These are phyloP conservation scores for Maconellicoccus hirsutus DNA, from an alignment of 1,140 invertebrate genomes.

Conservation along the genomic window DNA sequence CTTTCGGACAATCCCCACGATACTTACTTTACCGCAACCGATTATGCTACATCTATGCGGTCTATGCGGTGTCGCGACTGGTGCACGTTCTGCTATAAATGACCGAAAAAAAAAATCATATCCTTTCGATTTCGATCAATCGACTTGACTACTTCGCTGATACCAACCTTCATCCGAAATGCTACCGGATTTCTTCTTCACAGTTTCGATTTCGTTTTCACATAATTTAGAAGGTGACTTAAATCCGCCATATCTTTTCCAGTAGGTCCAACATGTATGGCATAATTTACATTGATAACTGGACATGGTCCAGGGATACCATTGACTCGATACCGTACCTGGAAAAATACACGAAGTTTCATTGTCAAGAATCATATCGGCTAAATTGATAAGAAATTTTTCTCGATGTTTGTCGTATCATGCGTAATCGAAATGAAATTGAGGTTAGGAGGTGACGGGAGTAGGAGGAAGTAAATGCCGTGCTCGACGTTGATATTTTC, in stretches of 20 bases:
- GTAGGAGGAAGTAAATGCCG: too few relatives aligned
- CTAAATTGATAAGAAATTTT: too few relatives aligned
- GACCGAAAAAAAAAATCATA: not conserved
- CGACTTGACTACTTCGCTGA: not conserved
- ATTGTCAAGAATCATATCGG: too few relatives aligned
- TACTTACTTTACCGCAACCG: constrained; percentile 64
- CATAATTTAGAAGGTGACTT: constrained; percentile 41
- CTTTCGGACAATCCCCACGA: too few relatives aligned
- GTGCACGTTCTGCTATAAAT: constrained; percentile 32
- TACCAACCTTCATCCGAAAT: constrained; percentile 33
- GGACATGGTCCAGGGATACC: constrained; percentile 91
- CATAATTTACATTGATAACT: constrained; percentile 84
- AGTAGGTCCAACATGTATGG: constrained; percentile 88
- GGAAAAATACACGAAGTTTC: not conserved
- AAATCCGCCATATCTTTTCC: constrained; percentile 96
- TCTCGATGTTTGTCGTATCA: too few relatives aligned
- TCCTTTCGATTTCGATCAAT: not conserved
- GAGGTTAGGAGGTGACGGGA: too few relatives aligned
- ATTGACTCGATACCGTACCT: constrained; percentile 59
- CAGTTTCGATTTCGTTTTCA: constrained; percentile 31
- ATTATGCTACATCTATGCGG: constrained; percentile 78
- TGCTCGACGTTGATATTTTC: too few relatives aligned
- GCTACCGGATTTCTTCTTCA: constrained; percentile 41
- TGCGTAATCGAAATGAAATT: too few relatives aligned
- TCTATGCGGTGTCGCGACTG: constrained; percentile 45